phyloP scores from a whole-genome alignment of 2,888 invertebrate species.

The Drosophila acutilabella region DNA sequence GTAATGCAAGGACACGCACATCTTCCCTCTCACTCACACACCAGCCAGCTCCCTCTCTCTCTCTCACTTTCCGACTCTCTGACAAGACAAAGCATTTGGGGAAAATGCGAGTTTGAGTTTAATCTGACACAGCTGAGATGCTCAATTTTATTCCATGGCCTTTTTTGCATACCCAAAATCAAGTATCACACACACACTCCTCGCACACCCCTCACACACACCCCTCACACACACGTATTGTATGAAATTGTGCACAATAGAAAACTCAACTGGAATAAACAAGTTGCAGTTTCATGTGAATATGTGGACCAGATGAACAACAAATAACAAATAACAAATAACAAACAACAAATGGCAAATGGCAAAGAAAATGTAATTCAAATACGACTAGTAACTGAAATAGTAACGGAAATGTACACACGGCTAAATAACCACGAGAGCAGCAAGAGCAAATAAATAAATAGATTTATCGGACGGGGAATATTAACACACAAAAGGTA shows the following conservation, averaged over 20 bases:
- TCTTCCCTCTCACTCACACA: neutral
- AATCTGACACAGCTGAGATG: conserved; percentile 19
- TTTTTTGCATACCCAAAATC: neutral
- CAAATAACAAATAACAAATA: conserved; percentile 10
- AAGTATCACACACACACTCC: neutral
- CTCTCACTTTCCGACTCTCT: neutral
- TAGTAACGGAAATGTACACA: conserved; percentile 3
- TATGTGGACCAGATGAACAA: conserved; percentile 48
- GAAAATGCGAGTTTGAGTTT: conserved; percentile 13
- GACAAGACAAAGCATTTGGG: conserved; percentile 11
- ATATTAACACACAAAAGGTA: neutral
- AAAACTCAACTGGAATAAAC: conserved; percentile 26
- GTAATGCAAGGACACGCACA: conserved; percentile 12
- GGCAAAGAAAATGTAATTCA: neutral
- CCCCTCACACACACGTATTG: neutral
- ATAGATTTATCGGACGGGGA: conserved; percentile 1
- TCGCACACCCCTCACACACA: neutral
- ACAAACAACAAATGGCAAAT: neutral
- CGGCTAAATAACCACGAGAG: conserved; percentile 31
- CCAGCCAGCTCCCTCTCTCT: neutral
- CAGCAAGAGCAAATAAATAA: conserved; percentile 26
- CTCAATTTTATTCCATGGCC: conserved; percentile 9
- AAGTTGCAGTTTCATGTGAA: conserved; percentile 53
- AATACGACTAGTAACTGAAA: neutral
- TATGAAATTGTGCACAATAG: conserved; percentile 36